These are phyloP conservation scores for Rhynchophorus ferrugineus DNA, from an alignment of 1,140 invertebrate species.

Conservation along the genomic window DNA sequence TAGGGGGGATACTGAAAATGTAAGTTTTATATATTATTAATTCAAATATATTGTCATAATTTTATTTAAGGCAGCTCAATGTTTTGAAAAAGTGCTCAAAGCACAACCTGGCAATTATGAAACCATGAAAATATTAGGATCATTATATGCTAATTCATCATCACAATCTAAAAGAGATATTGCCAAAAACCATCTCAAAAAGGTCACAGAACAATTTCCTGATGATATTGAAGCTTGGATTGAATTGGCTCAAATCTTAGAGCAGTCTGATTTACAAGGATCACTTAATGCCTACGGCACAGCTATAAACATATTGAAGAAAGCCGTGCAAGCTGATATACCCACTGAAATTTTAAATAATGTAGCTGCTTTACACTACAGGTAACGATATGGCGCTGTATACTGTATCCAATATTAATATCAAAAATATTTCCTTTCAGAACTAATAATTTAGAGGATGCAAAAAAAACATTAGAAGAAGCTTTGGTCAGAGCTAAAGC, in stretches of 20 bases:
- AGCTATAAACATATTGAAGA: slow-evolving; percentile 86
- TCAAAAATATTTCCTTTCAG: slow-evolving; percentile 38
- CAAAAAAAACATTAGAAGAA: slow-evolving; percentile 78
- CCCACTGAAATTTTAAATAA: slow-evolving; percentile 98
- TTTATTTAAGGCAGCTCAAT: slow-evolving; percentile 77
- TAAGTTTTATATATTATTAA: slow-evolving; percentile 38
- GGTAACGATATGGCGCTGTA: slow-evolving; percentile 34
- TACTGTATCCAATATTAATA: neutral
- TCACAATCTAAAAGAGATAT: slow-evolving; percentile 88
- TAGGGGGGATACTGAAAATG: slow-evolving; percentile 92
- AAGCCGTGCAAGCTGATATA: slow-evolving; percentile 89
- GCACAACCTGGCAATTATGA: slow-evolving; percentile 97
- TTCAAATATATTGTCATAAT: neutral
- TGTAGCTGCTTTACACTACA: slow-evolving; percentile 90
- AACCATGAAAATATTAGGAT: slow-evolving; percentile 98
- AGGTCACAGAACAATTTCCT: slow-evolving; percentile 94
- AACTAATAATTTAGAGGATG: slow-evolving; percentile 73
- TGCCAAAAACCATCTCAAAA: slow-evolving; percentile 82
- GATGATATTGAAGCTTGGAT: slow-evolving; percentile 99
- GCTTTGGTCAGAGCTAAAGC: slow-evolving; percentile 73
- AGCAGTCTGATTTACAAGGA: slow-evolving; percentile 85
- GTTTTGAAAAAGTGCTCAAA: slow-evolving; percentile 98
- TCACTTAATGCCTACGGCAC: slow-evolving; percentile 88
- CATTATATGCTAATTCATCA: slow-evolving; percentile 86
- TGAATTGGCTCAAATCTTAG: slow-evolving; percentile 95